phyloP scores from a whole-genome alignment of 2,797 vertebrate species.

The Ceryle rudis region DNA sequence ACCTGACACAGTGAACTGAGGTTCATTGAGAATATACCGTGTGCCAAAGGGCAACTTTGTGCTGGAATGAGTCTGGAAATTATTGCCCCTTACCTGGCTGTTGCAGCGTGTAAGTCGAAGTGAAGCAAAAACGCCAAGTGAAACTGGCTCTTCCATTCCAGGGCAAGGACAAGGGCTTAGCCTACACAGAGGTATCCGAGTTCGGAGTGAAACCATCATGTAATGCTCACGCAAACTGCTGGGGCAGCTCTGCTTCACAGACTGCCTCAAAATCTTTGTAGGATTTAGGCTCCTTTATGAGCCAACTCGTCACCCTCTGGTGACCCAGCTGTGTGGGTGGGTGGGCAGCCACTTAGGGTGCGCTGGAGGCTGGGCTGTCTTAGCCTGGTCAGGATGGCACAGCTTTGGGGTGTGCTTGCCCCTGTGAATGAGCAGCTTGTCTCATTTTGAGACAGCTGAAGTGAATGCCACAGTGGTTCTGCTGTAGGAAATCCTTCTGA shows the following conservation, averaged over 20 bases:
- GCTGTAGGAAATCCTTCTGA: too few relatives aligned
- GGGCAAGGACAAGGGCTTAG: not conserved
- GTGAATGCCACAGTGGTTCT: not conserved
- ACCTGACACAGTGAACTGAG: not conserved
- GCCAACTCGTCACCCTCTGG: not conserved
- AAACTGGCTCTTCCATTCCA: not conserved
- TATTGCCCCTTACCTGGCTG: not conserved
- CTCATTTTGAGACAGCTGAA: not conserved
- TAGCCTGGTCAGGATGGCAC: not conserved
- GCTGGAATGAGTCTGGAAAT: not conserved
- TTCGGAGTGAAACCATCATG: not conserved
- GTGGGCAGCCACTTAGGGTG: not conserved
- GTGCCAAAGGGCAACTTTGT: not conserved
- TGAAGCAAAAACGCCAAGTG: not conserved
- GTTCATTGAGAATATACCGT: not conserved
- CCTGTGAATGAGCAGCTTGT: not conserved
- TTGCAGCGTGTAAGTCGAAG: rapidly evolving
- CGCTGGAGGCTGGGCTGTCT: not conserved
- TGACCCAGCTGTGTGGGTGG: not conserved
- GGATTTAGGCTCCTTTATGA: not conserved
- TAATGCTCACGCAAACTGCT: not conserved
- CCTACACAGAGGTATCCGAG: rapidly evolving
- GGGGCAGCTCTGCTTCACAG: not conserved
- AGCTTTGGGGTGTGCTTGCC: not conserved
- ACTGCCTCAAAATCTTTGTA: not conserved